Evolutionary conservation across 1,140 invertebrate species (phyloP).

Genomic region (Atopsyche davidsoni): DNA sequence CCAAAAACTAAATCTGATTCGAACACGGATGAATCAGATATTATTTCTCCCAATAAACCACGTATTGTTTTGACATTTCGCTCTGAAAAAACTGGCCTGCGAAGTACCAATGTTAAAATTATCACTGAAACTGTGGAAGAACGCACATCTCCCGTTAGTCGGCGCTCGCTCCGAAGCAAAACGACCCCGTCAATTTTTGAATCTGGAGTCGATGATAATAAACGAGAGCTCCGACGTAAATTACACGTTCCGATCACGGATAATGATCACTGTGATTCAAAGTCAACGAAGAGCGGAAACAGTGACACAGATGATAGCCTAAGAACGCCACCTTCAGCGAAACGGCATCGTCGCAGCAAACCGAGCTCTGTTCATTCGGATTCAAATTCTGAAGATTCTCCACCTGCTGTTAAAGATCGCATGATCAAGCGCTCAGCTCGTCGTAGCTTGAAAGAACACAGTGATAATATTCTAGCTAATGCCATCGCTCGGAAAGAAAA

Average conservation of each 20-base stretch:
- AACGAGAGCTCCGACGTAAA: conserved; percentile 10
- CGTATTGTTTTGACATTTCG: conserved; percentile 47
- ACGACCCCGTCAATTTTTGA: conserved; percentile 8
- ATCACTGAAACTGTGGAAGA: conserved; percentile 37
- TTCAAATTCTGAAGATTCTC: conserved; percentile 41
- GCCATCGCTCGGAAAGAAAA: conserved; percentile 54
- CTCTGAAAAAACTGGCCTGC: conserved; percentile 44
- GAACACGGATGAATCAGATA: too few relatives aligned
- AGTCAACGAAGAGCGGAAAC: conserved; percentile 32
- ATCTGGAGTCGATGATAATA: conserved; percentile 30
- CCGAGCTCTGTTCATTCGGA: conserved; percentile 32
- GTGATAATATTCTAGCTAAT: conserved; percentile 49
- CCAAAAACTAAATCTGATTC: conserved; percentile 15
- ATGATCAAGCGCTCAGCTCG: conserved; percentile 45
- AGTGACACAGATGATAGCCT: conserved; percentile 35
- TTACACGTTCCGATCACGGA: conserved; percentile 1
- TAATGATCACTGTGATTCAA: conserved; percentile 25
- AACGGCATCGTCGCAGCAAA: conserved; percentile 35
- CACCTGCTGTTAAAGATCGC: conserved; percentile 32
- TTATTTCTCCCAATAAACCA: too few relatives aligned
- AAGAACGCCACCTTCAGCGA: conserved; percentile 34
- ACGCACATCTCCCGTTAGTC: conserved; percentile 16
- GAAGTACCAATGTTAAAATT: conserved; percentile 45
- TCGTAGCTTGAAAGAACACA: conserved; percentile 44
- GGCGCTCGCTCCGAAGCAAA: conserved; percentile 17